Percentiles rank a stretch among this genome's conserved stretches.
Conservation (phyloP, 1,140 invertebrate species). For the Drosophila serrata region DNA sequence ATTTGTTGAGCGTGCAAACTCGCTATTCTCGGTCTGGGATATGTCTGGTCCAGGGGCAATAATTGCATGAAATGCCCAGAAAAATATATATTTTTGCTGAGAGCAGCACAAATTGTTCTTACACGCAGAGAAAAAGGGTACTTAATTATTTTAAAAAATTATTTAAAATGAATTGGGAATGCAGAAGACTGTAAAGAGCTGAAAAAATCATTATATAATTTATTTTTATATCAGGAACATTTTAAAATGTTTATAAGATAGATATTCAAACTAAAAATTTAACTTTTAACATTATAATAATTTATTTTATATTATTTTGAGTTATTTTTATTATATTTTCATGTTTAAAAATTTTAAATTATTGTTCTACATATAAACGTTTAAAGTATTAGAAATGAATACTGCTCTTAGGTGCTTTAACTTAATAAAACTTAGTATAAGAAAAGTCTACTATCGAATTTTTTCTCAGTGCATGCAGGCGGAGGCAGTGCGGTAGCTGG, state of each 20-base stretch:
- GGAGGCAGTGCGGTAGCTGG: constrained; percentile 12
- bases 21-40: constrained; percentile 37
- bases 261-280: neutral
- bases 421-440: neutral
- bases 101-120: constrained; percentile 60
- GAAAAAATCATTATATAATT: too few species aligned
- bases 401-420: neutral
- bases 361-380: neutral
- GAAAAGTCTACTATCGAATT: neutral
- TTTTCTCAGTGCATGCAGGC: neutral
- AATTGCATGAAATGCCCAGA: constrained; percentile 79
- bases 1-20: constrained; percentile 82
- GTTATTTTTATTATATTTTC: neutral
- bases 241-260: neutral
- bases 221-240: neutral
- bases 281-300: neutral
- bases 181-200: neutral
- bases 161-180: neutral
- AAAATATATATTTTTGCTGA: constrained; percentile 73
- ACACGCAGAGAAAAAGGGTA: neutral
- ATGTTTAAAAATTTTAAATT: neutral
- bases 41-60: constrained; percentile 58
- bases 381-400: too few species aligned
- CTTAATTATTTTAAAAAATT: too few species aligned
- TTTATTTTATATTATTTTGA: neutral